A percentile compares a stretch with the other conserved stretches of the same genome.
Evolutionary conservation across 1,140 invertebrate genomes (phyloP).

Genomic region (Harlomillsia oculata): DNA sequence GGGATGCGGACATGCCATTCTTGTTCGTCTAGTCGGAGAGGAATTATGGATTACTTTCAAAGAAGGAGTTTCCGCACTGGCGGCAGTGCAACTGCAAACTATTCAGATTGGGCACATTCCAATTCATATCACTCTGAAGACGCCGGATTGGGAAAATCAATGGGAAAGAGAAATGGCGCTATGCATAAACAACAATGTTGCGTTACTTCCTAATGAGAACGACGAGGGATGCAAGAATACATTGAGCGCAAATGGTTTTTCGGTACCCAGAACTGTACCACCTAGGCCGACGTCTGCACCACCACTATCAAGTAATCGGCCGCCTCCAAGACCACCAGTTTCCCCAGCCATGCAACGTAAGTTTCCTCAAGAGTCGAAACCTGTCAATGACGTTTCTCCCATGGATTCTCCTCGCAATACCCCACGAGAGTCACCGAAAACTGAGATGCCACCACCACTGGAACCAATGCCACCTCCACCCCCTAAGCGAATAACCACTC

Average conservation of each 20-base stretch:
- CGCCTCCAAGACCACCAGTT: constrained; percentile 32
- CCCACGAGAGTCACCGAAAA: constrained; percentile 22
- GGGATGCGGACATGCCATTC: constrained; percentile 71
- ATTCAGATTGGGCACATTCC: constrained; percentile 53
- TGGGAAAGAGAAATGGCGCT: constrained; percentile 71
- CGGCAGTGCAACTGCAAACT: constrained; percentile 48
- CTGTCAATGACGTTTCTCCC: constrained; percentile 11
- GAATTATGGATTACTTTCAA: constrained; percentile 83
- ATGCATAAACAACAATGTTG: constrained; percentile 70
- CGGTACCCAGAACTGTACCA: no score
- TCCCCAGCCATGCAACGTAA: constrained; percentile 33
- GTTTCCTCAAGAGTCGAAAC: constrained; percentile 13
- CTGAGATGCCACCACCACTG: constrained; percentile 36
- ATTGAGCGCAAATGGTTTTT: no score
- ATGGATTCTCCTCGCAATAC: constrained; percentile 7
- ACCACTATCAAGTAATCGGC: constrained; percentile 29
- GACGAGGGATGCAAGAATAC: no score
- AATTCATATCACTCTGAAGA: constrained; percentile 66
- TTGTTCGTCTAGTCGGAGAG: constrained; percentile 81
- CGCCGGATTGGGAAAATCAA: constrained; percentile 68
- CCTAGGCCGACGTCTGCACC: constrained; percentile 31
- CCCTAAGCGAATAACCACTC: constrained; percentile 47
- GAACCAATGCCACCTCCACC: constrained; percentile 44
- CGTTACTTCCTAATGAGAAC: constrained; percentile 45
- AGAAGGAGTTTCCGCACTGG: constrained; percentile 70